Percentiles rank a stretch among this genome's conserved stretches.
These are phyloP conservation scores for Pogonognathellus flavescens DNA, from an alignment of 1,140 invertebrate species.

Conservation along the genomic window DNA sequence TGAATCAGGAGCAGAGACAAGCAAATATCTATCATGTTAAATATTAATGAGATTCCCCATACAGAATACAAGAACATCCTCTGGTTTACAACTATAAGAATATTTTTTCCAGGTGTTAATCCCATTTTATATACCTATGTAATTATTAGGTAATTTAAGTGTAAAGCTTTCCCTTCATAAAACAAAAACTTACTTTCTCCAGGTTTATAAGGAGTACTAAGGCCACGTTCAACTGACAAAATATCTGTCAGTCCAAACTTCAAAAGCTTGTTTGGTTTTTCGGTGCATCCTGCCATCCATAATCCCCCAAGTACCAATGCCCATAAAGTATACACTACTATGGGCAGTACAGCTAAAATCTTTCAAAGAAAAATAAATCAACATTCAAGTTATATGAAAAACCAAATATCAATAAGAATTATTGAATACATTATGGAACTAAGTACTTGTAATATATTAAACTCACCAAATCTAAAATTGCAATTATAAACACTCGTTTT, in stretches of 20 bases:
- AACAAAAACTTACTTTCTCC: neutral
- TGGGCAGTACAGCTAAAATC: neutral
- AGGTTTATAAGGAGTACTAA: neutral
- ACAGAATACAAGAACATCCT: slow-evolving; percentile 25
- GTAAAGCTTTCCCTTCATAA: neutral
- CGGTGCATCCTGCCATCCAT: slow-evolving; percentile 13
- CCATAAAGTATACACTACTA: neutral
- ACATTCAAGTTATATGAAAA: neutral
- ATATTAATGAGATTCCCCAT: slow-evolving; percentile 13
- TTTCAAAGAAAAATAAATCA: neutral
- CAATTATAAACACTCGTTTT: neutral
- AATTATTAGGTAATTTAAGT: neutral
- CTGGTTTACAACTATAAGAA: slow-evolving; percentile 14
- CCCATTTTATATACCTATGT: no score
- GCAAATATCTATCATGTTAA: slow-evolving; percentile 12
- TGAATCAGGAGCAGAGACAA: neutral
- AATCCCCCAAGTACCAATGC: slow-evolving; percentile 1
- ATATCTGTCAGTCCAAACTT: slow-evolving; percentile 18
- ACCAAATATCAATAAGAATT: neutral
- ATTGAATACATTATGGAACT: no score
- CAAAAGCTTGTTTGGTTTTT: slow-evolving; percentile 14
- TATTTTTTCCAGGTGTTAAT: neutral
- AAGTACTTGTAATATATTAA: neutral
- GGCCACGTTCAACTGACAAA: neutral
- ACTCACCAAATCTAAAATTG: slow-evolving; percentile 10